Percentiles rank a stretch among this genome's conserved stretches.
Conservation (phyloP, 1,140 invertebrate genomes). For the Nymphalis io region DNA sequence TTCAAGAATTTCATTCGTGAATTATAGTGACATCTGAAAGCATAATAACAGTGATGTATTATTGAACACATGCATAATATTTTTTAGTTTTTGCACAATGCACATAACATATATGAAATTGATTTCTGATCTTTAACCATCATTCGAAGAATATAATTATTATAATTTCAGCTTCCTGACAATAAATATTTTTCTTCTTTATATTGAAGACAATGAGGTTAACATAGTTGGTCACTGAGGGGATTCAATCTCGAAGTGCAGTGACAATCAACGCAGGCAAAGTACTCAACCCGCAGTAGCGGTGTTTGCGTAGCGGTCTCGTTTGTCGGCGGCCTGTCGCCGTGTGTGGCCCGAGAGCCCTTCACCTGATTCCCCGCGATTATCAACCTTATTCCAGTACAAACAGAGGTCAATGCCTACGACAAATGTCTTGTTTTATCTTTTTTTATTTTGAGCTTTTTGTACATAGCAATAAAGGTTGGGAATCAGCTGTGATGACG, state of each 20-base stretch:
- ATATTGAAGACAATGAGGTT: neutral
- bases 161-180: too few species aligned
- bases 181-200: neutral
- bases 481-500: neutral
- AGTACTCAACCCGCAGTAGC: conserved; percentile 13
- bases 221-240: neutral
- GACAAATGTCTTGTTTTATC: neutral
- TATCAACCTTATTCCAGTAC: conserved; percentile 17
- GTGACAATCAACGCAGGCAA: conserved; percentile 11
- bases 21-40: neutral
- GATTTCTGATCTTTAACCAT: too few species aligned
- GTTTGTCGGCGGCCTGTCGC: conserved; percentile 32
- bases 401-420: conserved; percentile 25
- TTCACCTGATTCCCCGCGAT: conserved; percentile 6
- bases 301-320: conserved; percentile 22
- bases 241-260: neutral
- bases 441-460: conserved; percentile 11
- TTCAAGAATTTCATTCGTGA: conserved; percentile 5
- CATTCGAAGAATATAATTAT: too few species aligned
- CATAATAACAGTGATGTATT: neutral
- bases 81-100: too few species aligned
- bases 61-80: neutral
- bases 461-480: conserved; percentile 4
- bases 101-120: too few species aligned
- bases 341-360: conserved; percentile 29